Percentiles rank a stretch among this genome's conserved stretches.
These are phyloP conservation scores for Ditula angustiorana DNA, from an alignment of 2,888 invertebrate species.

Conservation along the genomic window DNA sequence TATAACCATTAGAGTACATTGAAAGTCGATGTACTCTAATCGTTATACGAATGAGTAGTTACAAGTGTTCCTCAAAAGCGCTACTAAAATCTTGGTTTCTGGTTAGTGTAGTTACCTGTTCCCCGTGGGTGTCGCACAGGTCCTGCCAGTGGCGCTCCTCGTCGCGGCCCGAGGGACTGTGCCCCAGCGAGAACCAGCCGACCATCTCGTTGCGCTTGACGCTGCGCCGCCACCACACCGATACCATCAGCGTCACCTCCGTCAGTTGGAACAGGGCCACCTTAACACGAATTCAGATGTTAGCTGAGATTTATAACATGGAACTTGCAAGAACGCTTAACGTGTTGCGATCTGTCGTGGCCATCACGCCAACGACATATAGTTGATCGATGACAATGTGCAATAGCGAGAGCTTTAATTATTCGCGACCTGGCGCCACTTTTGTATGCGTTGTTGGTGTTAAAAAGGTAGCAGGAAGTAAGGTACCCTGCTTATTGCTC, in stretches of 20 bases:
- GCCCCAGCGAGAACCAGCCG: slow-evolving; percentile 97
- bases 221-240: slow-evolving; percentile 96
- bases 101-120: slow-evolving; percentile 86
- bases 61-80: too few relatives aligned
- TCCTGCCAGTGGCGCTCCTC: slow-evolving; percentile 97
- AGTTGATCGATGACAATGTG: too few relatives aligned
- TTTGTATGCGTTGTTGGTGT: too few relatives aligned
- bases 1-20: too few relatives aligned
- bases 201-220: slow-evolving; percentile 98
- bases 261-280: slow-evolving; percentile 97
- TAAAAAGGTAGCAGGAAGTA: too few relatives aligned
- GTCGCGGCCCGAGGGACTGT: slow-evolving; percentile 96
- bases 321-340: background rate
- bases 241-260: slow-evolving; percentile 97
- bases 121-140: slow-evolving; percentile 94
- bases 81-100: background rate
- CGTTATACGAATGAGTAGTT: too few relatives aligned
- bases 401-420: too few relatives aligned
- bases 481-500: too few relatives aligned
- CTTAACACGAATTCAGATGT: slow-evolving; percentile 69
- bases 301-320: background rate
- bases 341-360: too few relatives aligned
- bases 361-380: too few relatives aligned
- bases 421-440: too few relatives aligned
- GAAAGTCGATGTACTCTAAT: too few relatives aligned